Conservation (phyloP, 2,888 invertebrate species). For the Frankliniella fusca region DNA sequence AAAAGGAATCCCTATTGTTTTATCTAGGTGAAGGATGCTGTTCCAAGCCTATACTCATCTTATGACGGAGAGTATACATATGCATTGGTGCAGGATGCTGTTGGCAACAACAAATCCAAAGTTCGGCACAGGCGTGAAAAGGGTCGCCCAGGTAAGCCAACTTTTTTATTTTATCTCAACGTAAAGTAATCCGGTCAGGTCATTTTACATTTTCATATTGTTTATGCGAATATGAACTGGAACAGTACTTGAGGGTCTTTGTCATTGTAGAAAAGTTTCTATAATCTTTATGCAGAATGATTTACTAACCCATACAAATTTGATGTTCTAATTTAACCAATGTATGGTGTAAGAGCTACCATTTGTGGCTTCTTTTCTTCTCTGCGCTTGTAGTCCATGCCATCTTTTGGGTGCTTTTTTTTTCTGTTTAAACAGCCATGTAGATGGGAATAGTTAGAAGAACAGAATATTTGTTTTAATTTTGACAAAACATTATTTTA, state of each 20-base stretch:
- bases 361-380: constrained; percentile 25
- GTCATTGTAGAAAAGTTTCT: neutral
- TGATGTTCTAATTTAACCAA: neutral
- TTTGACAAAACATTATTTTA: constrained; percentile 30
- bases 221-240: neutral
- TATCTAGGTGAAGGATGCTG: constrained; percentile 55
- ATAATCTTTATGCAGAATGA: neutral
- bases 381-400: constrained; percentile 15
- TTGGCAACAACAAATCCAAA: constrained; percentile 56
- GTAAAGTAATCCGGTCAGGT: constrained; percentile 35
- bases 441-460: constrained; percentile 31
- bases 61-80: constrained; percentile 62
- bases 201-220: constrained; percentile 31
- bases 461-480: constrained; percentile 34
- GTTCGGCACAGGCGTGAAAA: constrained; percentile 60
- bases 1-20: constrained; percentile 28
- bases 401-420: constrained; percentile 24
- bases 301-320: neutral
- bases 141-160: constrained; percentile 57
- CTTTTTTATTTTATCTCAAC: constrained; percentile 32
- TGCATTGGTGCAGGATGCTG: constrained; percentile 62
- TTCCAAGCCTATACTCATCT: constrained; percentile 53
- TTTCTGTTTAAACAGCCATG: constrained; percentile 4
- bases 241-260: neutral
- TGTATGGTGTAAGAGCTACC: constrained; percentile 24